phyloP scores from a whole-genome alignment of 2,888 invertebrate genomes.

The Ctena decussata region DNA sequence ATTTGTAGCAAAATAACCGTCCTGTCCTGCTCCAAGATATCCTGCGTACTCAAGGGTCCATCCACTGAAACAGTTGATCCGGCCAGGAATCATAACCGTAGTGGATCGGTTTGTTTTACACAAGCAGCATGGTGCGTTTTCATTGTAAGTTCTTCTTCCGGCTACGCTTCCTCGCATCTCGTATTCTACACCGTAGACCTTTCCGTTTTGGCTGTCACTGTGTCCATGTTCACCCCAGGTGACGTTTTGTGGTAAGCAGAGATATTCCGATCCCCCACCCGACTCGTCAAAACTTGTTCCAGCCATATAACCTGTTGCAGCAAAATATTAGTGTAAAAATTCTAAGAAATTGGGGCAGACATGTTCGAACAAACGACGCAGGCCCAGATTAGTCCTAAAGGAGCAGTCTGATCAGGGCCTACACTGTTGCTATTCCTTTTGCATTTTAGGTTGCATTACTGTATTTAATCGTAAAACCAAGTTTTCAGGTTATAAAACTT shows the following conservation, averaged over 20 bases:
- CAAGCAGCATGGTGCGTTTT: not conserved
- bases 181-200: not conserved
- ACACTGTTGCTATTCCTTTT: too few species aligned
- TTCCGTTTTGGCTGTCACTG: not conserved
- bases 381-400: too few species aligned
- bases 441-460: too few species aligned
- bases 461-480: too few species aligned
- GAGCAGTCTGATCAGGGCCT: too few species aligned
- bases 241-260: not conserved
- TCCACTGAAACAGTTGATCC: not conserved
- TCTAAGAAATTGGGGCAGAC: too few species aligned
- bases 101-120: not conserved
- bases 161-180: not conserved
- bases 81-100: not conserved
- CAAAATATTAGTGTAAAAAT: too few species aligned
- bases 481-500: too few species aligned
- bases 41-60: conserved; percentile 1
- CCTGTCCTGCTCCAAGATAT: not conserved
- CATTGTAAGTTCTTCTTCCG: not conserved
- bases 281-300: not conserved
- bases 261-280: not conserved
- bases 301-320: not conserved
- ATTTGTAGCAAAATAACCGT: not conserved
- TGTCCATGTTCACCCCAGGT: not conserved
- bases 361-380: too few species aligned